Evolutionary conservation across 2,888 invertebrate species (phyloP).

Genomic region (Chrysolina americana): DNA sequence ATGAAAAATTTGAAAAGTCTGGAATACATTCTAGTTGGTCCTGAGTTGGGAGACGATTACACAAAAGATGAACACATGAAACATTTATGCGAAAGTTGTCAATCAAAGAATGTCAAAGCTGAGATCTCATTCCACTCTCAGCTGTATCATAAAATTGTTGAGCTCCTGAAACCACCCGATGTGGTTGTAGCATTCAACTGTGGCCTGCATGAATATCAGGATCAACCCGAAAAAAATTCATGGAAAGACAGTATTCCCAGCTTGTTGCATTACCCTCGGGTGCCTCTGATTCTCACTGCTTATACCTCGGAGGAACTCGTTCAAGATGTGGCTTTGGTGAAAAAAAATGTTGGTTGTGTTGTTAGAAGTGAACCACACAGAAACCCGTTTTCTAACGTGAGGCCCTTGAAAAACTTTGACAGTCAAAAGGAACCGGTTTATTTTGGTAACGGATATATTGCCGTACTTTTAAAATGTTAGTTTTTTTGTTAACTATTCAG

Average conservation of each 20-base stretch:
- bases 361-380: conserved; percentile 50
- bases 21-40: conserved; percentile 60
- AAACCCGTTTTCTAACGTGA: conserved; percentile 60
- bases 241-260: conserved; percentile 59
- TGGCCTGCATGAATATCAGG: conserved; percentile 61
- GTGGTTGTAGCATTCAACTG: conserved; percentile 63
- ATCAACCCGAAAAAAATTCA: conserved; percentile 48
- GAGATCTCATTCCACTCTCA: conserved; percentile 43
- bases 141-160: conserved; percentile 59
- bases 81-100: conserved; percentile 51
- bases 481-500: too few relatives aligned
- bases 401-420: conserved; percentile 61
- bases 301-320: conserved; percentile 61
- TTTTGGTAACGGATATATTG: conserved; percentile 60
- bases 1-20: conserved; percentile 54
- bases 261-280: conserved; percentile 51
- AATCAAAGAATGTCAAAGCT: conserved; percentile 40
- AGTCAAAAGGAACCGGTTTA: conserved; percentile 56
- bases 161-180: conserved; percentile 56
- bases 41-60: conserved; percentile 49
- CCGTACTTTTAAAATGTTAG: conserved; percentile 2
- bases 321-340: conserved; percentile 55
- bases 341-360: conserved; percentile 36
- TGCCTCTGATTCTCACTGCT: conserved; percentile 62
- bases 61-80: conserved; percentile 27